A percentile compares a stretch with the other conserved stretches of the same genome.
Conservation (phyloP, 2,113 vertebrate species). For the Psophia crepitans region DNA sequence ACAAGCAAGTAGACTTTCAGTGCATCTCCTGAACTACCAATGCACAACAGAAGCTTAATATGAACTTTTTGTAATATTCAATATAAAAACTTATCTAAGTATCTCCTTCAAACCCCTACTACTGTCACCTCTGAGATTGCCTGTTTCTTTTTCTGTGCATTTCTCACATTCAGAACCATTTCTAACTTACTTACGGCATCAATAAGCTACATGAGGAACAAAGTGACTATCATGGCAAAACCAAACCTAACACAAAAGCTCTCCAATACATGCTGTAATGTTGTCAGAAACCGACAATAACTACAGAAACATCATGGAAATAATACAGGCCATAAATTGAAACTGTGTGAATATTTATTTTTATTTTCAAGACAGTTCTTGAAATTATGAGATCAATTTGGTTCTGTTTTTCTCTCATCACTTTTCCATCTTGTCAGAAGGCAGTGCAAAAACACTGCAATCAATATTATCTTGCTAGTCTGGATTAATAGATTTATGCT, state of each 20-base stretch:
- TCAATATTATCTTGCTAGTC: neutral
- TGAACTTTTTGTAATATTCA: neutral
- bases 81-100: neutral
- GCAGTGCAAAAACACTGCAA: neutral
- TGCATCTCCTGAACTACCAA: neutral
- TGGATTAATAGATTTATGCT: neutral
- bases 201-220: neutral
- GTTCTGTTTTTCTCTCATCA: neutral
- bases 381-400: slow-evolving; percentile 19
- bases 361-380: neutral
- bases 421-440: neutral
- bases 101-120: neutral
- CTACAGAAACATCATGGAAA: neutral
- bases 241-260: neutral
- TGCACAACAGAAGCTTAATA: neutral
- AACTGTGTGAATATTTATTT: neutral
- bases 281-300: neutral
- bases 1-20: neutral
- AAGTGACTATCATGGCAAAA: neutral
- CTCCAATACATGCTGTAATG: neutral
- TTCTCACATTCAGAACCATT: neutral
- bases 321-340: neutral
- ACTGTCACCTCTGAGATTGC: neutral
- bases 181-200: neutral
- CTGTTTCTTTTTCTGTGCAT: neutral